phyloP scores from a whole-genome alignment of 2,797 vertebrate genomes.

The Cirrhinus mrigala region DNA sequence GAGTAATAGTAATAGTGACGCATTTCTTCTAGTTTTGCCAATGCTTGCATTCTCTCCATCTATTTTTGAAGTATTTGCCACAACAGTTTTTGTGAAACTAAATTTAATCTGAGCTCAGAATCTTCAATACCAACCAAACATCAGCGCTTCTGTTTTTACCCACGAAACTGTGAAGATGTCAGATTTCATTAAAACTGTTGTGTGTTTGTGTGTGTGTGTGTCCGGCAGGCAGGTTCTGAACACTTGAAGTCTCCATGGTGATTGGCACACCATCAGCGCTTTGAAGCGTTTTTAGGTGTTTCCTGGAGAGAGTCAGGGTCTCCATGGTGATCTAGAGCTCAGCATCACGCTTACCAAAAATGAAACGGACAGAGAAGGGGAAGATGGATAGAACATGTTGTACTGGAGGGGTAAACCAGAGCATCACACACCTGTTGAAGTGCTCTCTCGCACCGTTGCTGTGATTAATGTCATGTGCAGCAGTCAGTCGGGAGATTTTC shows the following conservation, averaged over 20 bases:
- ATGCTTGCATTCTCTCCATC: background rate
- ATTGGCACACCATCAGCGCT: conserved; percentile 47
- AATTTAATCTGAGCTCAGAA: conserved; percentile 18
- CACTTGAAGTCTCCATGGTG: conserved; percentile 52
- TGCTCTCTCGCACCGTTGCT: background rate
- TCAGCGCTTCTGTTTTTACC: conserved; percentile 37
- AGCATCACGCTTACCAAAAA: conserved; percentile 19
- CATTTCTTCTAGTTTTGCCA: background rate
- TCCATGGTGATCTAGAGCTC: conserved; percentile 51
- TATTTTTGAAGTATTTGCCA: background rate
- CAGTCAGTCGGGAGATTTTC: background rate
- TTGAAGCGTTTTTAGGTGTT: conserved; percentile 41
- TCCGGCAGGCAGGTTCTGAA: conserved; percentile 42
- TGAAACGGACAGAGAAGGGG: background rate
- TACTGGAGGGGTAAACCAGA: background rate
- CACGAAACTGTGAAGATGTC: conserved; percentile 45
- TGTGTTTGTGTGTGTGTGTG: background rate
- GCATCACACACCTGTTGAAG: background rate
- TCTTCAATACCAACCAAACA: background rate
- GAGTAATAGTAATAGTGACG: no score
- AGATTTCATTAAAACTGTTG: conserved; percentile 35
- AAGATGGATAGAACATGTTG: background rate
- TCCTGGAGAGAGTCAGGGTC: conserved; percentile 50
- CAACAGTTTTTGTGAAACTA: background rate
- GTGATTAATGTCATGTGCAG: background rate